Evolutionary conservation across 35 echinoderm and acorn worm species (phyloP).

Genomic region (Acanthaster planci): DNA sequence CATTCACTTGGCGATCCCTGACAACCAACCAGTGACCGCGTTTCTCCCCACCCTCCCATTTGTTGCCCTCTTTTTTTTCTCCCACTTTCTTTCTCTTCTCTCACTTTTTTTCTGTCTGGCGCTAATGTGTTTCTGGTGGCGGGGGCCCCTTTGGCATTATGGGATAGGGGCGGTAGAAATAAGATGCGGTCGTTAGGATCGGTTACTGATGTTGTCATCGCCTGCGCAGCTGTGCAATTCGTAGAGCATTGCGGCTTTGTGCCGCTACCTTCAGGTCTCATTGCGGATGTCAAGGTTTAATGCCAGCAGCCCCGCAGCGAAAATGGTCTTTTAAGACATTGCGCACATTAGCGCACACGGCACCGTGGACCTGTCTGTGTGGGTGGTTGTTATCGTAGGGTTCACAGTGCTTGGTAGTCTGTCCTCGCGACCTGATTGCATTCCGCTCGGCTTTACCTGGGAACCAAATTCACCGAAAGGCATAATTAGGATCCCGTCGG

Average conservation of each 20-base stretch:
- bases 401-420: constrained; percentile 18
- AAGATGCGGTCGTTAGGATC: not conserved
- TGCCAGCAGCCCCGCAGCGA: constrained; percentile 10
- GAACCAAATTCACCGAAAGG: not conserved
- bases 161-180: not conserved
- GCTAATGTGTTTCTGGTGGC: constrained; percentile 14
- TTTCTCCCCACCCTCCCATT: not conserved
- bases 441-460: not conserved
- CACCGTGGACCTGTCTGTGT: constrained; percentile 1
- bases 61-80: not conserved
- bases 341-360: constrained; percentile 13
- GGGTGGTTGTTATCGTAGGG: constrained; percentile 15
- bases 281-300: constrained; percentile 28
- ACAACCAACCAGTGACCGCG: not conserved
- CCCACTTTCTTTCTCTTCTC: not conserved
- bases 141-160: not conserved
- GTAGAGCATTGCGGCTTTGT: constrained; percentile 17
- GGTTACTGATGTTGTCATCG: constrained; percentile 12
- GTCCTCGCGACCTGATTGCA: constrained; percentile 29
- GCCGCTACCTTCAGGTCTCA: constrained; percentile 29
- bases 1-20: not conserved
- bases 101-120: not conserved
- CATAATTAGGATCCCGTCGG: constrained; percentile 24
- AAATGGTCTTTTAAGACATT: constrained; percentile 22
- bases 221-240: constrained; percentile 13